These are phyloP conservation scores for Nannospalax galili DNA, from an alignment of 2,113 vertebrate species.

Conservation along the genomic window DNA sequence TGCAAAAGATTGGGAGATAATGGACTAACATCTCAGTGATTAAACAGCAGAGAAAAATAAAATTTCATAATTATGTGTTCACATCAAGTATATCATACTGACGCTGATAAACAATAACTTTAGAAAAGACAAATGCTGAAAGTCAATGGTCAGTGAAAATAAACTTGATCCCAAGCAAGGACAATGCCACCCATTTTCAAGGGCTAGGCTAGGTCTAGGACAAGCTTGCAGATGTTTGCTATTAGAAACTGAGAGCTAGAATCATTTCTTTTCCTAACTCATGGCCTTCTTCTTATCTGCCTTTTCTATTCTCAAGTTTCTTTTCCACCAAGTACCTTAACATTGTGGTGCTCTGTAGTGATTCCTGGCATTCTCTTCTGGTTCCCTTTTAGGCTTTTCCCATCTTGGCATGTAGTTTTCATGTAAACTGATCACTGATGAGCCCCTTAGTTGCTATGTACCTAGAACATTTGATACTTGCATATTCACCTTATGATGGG, in stretches of 20 bases:
- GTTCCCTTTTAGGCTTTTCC: not conserved
- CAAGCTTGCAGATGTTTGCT: not conserved
- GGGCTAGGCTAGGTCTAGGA: not conserved
- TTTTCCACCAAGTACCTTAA: not conserved
- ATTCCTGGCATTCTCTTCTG: not conserved
- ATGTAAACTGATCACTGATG: not conserved
- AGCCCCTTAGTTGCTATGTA: not conserved
- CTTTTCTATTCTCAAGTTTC: not conserved
- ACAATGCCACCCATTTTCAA: not conserved
- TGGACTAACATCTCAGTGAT: not conserved
- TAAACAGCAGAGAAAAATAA: constrained; percentile 13
- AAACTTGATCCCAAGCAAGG: not conserved
- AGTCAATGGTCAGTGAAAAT: not conserved
- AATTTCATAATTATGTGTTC: not conserved
- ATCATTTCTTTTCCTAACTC: not conserved
- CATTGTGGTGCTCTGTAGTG: not conserved
- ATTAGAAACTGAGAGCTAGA: not conserved
- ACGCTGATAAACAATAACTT: not conserved
- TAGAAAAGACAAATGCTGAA: not conserved
- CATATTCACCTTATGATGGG: not conserved
- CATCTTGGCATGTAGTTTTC: not conserved
- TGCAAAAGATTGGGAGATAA: constrained; percentile 34
- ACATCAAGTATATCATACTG: not conserved
- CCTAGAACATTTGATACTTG: not conserved
- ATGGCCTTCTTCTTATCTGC: not conserved